Conservation (phyloP, 2,888 invertebrate species). For the Lepidocyrtoides sp. region DNA sequence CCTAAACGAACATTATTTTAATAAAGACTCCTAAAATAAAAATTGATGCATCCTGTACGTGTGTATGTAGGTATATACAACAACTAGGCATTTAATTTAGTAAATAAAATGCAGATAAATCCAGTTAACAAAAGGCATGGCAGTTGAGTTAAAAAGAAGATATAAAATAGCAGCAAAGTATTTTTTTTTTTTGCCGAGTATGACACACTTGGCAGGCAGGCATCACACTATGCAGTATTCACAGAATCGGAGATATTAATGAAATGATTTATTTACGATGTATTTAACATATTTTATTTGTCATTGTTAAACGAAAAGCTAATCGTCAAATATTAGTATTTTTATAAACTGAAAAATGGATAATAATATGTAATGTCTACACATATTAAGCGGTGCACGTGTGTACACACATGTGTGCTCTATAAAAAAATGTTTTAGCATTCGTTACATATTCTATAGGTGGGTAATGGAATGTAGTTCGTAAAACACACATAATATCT, state of each 20-base stretch:
- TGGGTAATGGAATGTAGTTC: no score
- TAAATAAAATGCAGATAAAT: no score
- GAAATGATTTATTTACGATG: constrained; percentile 64
- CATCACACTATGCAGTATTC: no score
- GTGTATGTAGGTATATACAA: not conserved
- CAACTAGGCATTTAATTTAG: not conserved
- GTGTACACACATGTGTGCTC: not conserved
- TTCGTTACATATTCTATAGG: no score
- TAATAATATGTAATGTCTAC: not conserved
- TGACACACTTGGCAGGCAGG: no score
- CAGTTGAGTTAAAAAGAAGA: no score
- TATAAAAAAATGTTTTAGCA: not conserved
- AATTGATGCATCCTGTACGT: not conserved
- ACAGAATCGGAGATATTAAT: constrained; percentile 16
- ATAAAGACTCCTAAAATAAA: constrained; percentile 17
- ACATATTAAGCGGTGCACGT: no score
- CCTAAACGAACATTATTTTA: constrained; percentile 36
- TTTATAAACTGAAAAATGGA: not conserved
- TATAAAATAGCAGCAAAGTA: no score
- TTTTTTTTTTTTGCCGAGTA: no score
- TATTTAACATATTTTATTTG: constrained; percentile 60
- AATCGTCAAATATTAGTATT: constrained; percentile 11
- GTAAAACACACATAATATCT: no score
- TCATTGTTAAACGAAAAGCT: constrained; percentile 43
- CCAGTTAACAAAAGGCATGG: no score